Base-by-base conservation (phyloP, 2,888 invertebrate genomes). In the Apotomis turbidana region DNA sequence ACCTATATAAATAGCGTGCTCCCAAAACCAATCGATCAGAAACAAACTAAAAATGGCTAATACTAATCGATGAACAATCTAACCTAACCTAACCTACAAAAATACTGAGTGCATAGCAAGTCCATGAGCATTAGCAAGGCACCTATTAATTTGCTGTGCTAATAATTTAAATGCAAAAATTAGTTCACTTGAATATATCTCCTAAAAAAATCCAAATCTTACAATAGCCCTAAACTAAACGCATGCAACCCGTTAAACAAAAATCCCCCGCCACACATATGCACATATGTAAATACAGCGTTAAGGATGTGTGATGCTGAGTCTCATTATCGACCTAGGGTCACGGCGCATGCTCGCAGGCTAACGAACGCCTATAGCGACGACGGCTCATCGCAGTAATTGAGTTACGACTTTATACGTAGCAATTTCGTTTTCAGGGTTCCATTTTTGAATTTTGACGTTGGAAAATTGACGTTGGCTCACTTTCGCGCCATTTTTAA, bases 251-350 rank as follows among this genome's bases (percentile, higher is more conserved):
- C 68, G 72, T 72, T 72, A 72, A 63, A 72, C 72, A 72, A 72
- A 72, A 72, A 68, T 54, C 13, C 62, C 38, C 58, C 38, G 87
- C 84, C 87, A 87, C 87, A 91, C 93, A 91, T 93, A 91, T 91
- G 92, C 91, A 90, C 93, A 93, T 93, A 92, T 93, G 93, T 92
- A 93, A 91, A 93, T 88, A 90, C 88, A 86, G 88, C 86, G 91
- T 89, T 91, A 91, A 91, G 92, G 90, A 91, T 93, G 93, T 93
- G 93, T 92, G 92, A 91, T 90, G 92, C 87, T 88, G 87, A 83
- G 87, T 85, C 88, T 94, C 94, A 94, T 94, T 94, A 94, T 94
- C 94, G 94, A 94, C 94, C 94, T 92, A 85, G 84, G 94, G 93
- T 93, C 93, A 91, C 85, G 85, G 94, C 94, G 94, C 94, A 93